Conservation (phyloP, 2,113 vertebrate species). For the Orcinus orca region DNA sequence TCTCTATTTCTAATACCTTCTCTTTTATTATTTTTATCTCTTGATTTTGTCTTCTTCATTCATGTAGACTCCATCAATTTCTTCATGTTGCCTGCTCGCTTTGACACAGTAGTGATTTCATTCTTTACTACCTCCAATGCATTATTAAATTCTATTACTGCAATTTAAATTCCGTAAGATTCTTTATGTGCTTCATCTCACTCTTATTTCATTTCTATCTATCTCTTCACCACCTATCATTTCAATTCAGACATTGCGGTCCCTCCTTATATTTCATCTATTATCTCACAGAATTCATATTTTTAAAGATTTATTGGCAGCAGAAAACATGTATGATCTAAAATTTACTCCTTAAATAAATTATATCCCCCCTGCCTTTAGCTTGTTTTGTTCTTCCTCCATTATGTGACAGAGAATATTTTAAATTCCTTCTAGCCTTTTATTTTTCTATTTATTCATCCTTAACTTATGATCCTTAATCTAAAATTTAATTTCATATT, state of each 20-base stretch:
- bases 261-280: background rate
- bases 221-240: background rate
- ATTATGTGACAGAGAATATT: background rate
- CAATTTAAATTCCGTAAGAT: background rate
- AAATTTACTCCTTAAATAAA: constrained; percentile 3
- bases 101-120: background rate
- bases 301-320: background rate
- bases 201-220: background rate
- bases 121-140: background rate
- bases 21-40: background rate
- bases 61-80: background rate
- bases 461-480: constrained; percentile 12
- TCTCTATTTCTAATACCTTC: background rate
- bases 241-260: background rate
- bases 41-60: background rate
- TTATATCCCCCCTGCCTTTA: background rate
- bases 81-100: background rate
- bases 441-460: background rate
- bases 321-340: background rate
- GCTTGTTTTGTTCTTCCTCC: background rate
- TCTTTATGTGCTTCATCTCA: background rate
- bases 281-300: background rate
- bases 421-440: background rate
- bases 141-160: background rate
- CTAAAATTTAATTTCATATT: constrained; percentile 18